Evolutionary conservation across 1,140 invertebrate genomes (phyloP).

Genomic region (Drepana arcuata): DNA sequence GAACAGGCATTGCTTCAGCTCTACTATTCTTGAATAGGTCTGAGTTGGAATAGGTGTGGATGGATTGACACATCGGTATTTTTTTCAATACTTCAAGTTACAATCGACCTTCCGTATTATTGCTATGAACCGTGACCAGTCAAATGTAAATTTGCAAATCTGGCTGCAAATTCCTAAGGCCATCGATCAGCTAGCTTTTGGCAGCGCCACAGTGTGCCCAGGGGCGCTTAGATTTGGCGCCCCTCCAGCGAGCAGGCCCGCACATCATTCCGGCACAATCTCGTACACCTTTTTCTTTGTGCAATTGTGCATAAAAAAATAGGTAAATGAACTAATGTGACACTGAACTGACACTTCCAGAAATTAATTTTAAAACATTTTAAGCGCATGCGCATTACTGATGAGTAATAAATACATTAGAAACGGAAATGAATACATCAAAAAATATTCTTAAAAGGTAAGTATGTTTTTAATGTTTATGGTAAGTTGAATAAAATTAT

Average conservation of each 20-base stretch:
- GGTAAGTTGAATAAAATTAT: too few species aligned
- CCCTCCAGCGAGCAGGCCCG: conserved; percentile 18
- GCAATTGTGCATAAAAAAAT: conserved; percentile 18
- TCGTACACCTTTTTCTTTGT: conserved; percentile 22
- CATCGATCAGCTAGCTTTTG: conserved; percentile 40
- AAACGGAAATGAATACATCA: too few species aligned
- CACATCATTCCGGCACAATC: conserved; percentile 31
- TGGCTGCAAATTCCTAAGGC: conserved; percentile 30
- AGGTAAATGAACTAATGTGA: neutral
- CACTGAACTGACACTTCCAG: too few species aligned
- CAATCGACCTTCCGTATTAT: neutral
- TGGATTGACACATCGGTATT: neutral
- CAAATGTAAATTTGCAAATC: conserved; percentile 9
- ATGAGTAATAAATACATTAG: too few species aligned
- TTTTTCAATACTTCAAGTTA: neutral
- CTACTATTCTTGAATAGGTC: too few species aligned
- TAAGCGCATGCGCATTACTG: too few species aligned
- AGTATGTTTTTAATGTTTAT: too few species aligned
- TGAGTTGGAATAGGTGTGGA: too few species aligned
- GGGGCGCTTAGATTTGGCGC: conserved; percentile 24
- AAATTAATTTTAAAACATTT: too few species aligned
- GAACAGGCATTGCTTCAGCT: too few species aligned
- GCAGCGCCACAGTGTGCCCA: conserved; percentile 23
- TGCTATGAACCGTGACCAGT: neutral
- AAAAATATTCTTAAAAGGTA: too few species aligned